Percentiles rank a stretch among this genome's conserved stretches.
These are phyloP conservation scores for Barbus barbus DNA, from an alignment of 2,113 vertebrate genomes.

Conservation along the genomic window DNA sequence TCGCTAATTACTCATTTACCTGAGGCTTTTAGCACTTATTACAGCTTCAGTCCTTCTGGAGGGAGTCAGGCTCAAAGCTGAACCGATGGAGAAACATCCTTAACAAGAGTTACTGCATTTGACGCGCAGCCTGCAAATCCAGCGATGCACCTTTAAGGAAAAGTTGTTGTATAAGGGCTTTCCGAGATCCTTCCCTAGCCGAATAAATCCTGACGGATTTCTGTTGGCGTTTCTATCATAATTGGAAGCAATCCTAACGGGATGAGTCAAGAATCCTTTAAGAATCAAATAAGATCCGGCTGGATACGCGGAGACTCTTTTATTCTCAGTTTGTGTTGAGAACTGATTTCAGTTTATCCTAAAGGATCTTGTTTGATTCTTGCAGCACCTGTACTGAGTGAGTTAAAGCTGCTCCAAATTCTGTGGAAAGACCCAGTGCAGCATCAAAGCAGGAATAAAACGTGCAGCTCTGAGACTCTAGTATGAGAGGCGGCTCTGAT, in stretches of 20 bases:
- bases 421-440: not conserved
- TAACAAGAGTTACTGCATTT: not conserved
- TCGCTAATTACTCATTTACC: slow-evolving; percentile 38
- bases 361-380: not conserved
- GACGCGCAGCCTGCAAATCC: not conserved
- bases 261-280: not conserved
- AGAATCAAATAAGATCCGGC: not conserved
- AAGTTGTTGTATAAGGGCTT: slow-evolving; percentile 26
- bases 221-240: not conserved
- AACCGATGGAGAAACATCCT: not conserved
- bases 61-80: not conserved
- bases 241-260: not conserved
- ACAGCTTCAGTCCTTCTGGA: slow-evolving; percentile 11
- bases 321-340: not conserved
- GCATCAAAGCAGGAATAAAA: not conserved
- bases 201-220: not conserved
- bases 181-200: not conserved
- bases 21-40: not conserved
- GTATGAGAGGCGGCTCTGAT: slow-evolving; percentile 7
- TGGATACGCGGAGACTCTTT: not conserved
- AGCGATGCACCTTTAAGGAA: slow-evolving; percentile 3
- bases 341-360: not conserved
- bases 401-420: not conserved
- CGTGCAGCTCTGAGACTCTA: too few relatives aligned
- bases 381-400: not conserved